Percentiles rank a stretch among this genome's conserved stretches.
Evolutionary conservation across 2,113 vertebrate species (phyloP).

Genomic region (Ptilonorhynchus violaceus): DNA sequence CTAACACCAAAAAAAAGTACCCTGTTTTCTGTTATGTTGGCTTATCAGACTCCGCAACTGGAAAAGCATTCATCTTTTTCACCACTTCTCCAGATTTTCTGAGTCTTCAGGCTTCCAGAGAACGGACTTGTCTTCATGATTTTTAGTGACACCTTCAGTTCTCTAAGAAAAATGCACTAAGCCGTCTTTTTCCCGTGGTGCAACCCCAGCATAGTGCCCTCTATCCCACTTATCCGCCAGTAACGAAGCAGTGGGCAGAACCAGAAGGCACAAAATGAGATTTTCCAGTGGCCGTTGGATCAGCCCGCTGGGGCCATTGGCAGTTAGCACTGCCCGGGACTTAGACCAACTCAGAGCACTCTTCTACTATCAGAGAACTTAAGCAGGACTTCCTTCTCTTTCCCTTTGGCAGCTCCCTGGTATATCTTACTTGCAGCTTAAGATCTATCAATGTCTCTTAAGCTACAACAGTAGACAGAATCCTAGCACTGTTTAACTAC

Average conservation of each 20-base stretch:
- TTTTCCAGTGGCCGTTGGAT: not conserved
- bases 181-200: not conserved
- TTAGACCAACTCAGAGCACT: not conserved
- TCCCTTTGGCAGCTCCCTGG: not conserved
- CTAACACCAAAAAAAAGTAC: not conserved
- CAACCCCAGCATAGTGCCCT: not conserved
- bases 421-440: not conserved
- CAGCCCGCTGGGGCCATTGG: not conserved
- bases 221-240: not conserved
- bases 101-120: not conserved
- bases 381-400: not conserved
- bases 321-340: not conserved
- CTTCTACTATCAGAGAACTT: not conserved
- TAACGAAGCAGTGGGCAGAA: not conserved
- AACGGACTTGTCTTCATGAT: constrained; percentile 3
- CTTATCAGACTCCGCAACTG: not conserved
- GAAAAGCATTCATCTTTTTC: constrained; percentile 1
- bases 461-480: not conserved
- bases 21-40: not conserved
- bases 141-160: constrained; percentile 66
- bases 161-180: constrained; percentile 38
- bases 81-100: not conserved
- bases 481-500: not conserved
- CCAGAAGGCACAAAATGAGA: not conserved
- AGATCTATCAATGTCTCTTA: not conserved